A percentile compares a stretch with the other conserved stretches of the same genome.
Evolutionary conservation across 2,888 invertebrate genomes (phyloP).

Genomic region (Lydus trimaculatus): DNA sequence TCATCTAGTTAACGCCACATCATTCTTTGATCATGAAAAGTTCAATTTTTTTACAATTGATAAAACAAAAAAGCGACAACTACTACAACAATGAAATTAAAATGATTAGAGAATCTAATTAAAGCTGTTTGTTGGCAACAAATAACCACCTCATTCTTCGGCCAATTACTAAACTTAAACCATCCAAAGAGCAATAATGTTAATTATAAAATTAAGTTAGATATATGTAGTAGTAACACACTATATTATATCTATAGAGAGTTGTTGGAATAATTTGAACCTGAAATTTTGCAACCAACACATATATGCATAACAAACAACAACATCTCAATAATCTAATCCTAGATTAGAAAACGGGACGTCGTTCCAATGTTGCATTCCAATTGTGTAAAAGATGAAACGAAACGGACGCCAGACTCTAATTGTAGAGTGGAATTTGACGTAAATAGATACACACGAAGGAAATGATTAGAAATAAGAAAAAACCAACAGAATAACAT

Average conservation of each 20-base stretch:
- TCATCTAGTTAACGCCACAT: no score
- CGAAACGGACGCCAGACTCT: not conserved
- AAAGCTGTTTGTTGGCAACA: conserved; percentile 1
- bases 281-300: not conserved
- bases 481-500: conserved; percentile 8
- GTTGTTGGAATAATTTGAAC: not conserved
- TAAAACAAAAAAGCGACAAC: no score
- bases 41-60: not conserved
- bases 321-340: not conserved
- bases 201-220: conserved; percentile 6
- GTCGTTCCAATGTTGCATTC: conserved; percentile 7
- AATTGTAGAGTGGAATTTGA: conserved; percentile 8
- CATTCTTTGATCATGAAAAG: no score
- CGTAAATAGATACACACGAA: conserved; percentile 5
- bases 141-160: conserved; percentile 7
- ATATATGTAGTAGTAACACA: no score
- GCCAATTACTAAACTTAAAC: conserved; percentile 9
- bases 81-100: not conserved
- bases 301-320: no score
- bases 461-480: conserved; percentile 11
- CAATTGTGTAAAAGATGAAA: conserved; percentile 2
- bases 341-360: conserved; percentile 2
- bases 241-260: not conserved
- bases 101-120: conserved; percentile 7
- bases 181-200: conserved; percentile 6